Conservation (phyloP, 1,140 invertebrate genomes). For the Calephelis nemesis region DNA sequence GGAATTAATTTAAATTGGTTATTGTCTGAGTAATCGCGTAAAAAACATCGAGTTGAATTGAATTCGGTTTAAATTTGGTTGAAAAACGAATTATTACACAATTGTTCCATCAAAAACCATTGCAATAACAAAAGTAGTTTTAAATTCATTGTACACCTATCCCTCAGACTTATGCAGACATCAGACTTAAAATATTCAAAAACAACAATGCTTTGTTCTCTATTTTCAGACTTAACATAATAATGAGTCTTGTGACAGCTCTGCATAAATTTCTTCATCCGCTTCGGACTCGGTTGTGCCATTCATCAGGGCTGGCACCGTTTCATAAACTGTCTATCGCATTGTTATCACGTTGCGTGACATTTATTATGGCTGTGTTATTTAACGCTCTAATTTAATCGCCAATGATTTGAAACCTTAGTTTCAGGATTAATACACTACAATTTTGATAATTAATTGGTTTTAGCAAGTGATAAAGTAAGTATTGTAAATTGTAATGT, state of each 20-base stretch:
- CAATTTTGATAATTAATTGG: too few species aligned
- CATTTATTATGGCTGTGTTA: conserved; percentile 56
- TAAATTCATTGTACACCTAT: too few species aligned
- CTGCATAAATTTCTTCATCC: conserved; percentile 25
- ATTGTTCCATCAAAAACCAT: too few species aligned
- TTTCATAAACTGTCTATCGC: conserved; percentile 59
- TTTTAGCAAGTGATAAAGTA: background rate
- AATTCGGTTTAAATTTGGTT: too few species aligned
- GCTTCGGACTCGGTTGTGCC: conserved; percentile 34
- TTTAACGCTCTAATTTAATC: conserved; percentile 47
- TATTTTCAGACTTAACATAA: conserved; percentile 24
- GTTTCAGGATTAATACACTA: background rate
- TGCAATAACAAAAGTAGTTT: too few species aligned
- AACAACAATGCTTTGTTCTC: conserved; percentile 17
- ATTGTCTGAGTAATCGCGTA: too few species aligned
- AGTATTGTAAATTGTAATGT: too few species aligned
- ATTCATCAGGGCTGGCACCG: conserved; percentile 51
- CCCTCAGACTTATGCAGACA: background rate
- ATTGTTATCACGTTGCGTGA: conserved; percentile 58
- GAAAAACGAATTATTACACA: too few species aligned
- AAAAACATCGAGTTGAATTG: too few species aligned
- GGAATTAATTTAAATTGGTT: too few species aligned
- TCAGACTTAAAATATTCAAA: conserved; percentile 9
- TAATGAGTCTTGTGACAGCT: conserved; percentile 2
- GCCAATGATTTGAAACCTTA: conserved; percentile 30